phyloP scores from a whole-genome alignment of 2,888 invertebrate genomes.

The Chrysina gloriosa region DNA sequence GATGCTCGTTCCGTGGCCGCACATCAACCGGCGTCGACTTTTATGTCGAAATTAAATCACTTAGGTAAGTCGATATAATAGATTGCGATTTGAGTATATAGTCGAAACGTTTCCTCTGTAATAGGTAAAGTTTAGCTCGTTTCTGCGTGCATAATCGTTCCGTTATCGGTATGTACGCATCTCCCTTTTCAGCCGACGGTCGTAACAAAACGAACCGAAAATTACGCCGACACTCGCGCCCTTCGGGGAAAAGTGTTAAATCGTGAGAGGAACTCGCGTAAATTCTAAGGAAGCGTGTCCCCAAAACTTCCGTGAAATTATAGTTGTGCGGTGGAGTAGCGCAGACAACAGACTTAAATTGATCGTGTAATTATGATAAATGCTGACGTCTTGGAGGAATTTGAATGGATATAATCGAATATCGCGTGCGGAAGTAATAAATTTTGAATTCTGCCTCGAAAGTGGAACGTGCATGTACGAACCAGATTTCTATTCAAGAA shows the following conservation, averaged over 20 bases:
- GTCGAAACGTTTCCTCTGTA: slow-evolving; percentile 19
- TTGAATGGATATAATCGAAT: slow-evolving; percentile 35
- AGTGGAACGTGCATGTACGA: slow-evolving; percentile 13
- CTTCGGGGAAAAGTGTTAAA: slow-evolving; percentile 27
- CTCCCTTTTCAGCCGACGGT: neutral
- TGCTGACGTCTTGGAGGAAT: slow-evolving; percentile 32
- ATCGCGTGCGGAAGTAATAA: slow-evolving; percentile 28
- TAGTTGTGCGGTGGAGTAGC: slow-evolving; percentile 20
- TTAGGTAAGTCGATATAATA: slow-evolving; percentile 34
- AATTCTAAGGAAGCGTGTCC: slow-evolving; percentile 18
- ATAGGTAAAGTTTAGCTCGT: slow-evolving; percentile 24
- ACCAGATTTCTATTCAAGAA: slow-evolving; percentile 7
- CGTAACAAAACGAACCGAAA: slow-evolving; percentile 31
- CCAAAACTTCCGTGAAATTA: slow-evolving; percentile 15
- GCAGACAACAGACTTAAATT: slow-evolving; percentile 37
- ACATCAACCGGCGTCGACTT: neutral
- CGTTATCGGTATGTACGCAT: slow-evolving; percentile 31
- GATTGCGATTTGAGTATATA: slow-evolving; percentile 17
- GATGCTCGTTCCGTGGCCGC: slow-evolving; percentile 16
- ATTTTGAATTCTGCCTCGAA: slow-evolving; percentile 7
- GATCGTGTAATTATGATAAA: slow-evolving; percentile 39
- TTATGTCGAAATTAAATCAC: slow-evolving; percentile 18
- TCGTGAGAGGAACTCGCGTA: slow-evolving; percentile 2
- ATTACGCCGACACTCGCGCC: slow-evolving; percentile 31
- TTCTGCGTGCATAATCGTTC: slow-evolving; percentile 22